These are phyloP conservation scores for Sebastes trivittatus DNA, from an alignment of 2,797 vertebrate species.

Conservation along the genomic window DNA sequence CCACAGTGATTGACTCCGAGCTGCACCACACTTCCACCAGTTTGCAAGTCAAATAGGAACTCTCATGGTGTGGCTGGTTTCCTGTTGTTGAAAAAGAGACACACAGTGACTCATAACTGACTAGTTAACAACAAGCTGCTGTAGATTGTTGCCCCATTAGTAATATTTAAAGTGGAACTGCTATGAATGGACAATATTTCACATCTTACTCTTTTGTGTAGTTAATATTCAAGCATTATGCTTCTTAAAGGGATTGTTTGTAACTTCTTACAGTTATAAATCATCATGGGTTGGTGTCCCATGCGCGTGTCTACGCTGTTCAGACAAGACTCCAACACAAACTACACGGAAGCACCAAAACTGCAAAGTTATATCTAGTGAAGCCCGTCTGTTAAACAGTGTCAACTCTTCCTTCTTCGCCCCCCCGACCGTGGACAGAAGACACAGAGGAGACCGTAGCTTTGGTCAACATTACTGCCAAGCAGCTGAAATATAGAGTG, in stretches of 20 bases:
- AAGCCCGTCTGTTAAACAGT: too few species aligned
- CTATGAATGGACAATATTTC: not conserved
- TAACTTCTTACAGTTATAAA: too few species aligned
- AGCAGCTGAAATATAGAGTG: too few species aligned
- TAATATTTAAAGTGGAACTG: not conserved
- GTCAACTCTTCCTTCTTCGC: too few species aligned
- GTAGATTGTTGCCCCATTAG: not conserved
- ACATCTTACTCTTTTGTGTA: not conserved
- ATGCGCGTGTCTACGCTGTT: too few species aligned
- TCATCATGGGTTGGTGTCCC: accelerated
- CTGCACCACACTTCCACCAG: not conserved
- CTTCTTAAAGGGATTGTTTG: too few species aligned
- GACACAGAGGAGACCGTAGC: too few species aligned
- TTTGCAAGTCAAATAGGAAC: slow-evolving; percentile 55
- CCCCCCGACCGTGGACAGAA: too few species aligned
- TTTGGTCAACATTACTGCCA: too few species aligned
- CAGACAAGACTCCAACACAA: too few species aligned
- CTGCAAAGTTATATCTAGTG: too few species aligned
- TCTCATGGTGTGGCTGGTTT: not conserved
- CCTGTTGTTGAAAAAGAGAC: not conserved
- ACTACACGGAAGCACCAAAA: too few species aligned
- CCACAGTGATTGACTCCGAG: not conserved
- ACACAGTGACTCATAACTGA: not conserved
- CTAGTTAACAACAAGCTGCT: not conserved
- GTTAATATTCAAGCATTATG: not conserved